Evolutionary conservation across 2,888 invertebrate species (phyloP).

Genomic region (Drosophila rellima): DNA sequence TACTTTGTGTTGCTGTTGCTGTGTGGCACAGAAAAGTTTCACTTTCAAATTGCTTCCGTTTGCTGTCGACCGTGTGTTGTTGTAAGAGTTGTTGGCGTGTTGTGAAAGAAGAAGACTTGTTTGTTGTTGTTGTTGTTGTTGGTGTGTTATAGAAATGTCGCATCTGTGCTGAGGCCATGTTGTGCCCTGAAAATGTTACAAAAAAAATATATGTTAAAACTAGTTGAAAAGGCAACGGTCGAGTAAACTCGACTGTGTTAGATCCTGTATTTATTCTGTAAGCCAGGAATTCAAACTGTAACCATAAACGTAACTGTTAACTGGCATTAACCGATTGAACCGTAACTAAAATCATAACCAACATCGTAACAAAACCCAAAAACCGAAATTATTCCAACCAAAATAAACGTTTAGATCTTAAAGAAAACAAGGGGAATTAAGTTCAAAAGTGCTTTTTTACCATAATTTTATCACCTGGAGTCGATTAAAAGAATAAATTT

Average conservation of each 20-base stretch:
- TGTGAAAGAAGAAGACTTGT: conserved; percentile 67
- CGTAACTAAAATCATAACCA: too few species aligned
- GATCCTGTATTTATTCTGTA: neutral
- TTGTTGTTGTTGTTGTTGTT: conserved; percentile 72
- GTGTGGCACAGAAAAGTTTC: conserved; percentile 62
- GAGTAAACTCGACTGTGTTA: neutral
- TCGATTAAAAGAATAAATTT: too few species aligned
- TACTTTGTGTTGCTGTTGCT: conserved; percentile 51
- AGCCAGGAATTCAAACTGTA: too few species aligned
- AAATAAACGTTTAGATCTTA: too few species aligned
- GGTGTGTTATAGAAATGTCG: conserved; percentile 85
- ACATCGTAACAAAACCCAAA: too few species aligned
- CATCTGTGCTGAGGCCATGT: conserved; percentile 86
- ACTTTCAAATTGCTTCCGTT: conserved; percentile 79
- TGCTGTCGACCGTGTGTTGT: conserved; percentile 54
- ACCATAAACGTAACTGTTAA: too few species aligned
- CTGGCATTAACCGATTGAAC: too few species aligned
- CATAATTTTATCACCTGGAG: too few species aligned
- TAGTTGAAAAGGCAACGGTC: neutral
- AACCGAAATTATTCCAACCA: too few species aligned
- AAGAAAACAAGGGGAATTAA: too few species aligned
- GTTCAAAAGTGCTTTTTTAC: too few species aligned
- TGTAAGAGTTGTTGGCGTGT: conserved; percentile 78
- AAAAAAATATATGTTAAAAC: conserved; percentile 47
- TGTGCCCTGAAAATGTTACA: conserved; percentile 83